Percentiles rank a stretch among this genome's conserved stretches.
Evolutionary conservation across 2,888 invertebrate genomes (phyloP).

Genomic region (Homarus gammarus): DNA sequence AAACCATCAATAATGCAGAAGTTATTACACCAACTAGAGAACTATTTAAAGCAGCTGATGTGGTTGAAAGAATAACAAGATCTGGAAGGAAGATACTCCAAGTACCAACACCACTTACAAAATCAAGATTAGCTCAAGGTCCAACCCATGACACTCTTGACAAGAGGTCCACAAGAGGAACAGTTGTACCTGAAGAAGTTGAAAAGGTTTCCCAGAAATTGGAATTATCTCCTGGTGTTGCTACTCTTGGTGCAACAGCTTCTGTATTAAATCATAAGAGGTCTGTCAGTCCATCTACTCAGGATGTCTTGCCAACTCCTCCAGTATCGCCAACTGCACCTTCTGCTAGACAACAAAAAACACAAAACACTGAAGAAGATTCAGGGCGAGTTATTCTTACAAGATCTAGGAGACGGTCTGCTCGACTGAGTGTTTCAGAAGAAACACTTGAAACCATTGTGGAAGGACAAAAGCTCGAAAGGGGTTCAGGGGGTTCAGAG

Average conservation of each 20-base stretch:
- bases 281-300: neutral
- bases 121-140: conserved; percentile 5
- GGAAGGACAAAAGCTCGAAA: conserved; percentile 21
- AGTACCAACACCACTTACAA: conserved; percentile 48
- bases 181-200: conserved; percentile 10
- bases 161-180: conserved; percentile 16
- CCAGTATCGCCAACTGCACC: conserved; percentile 1
- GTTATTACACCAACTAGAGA: neutral
- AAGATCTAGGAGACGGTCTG: conserved; percentile 21
- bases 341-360: neutral
- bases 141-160: conserved; percentile 13
- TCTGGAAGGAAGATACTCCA: conserved; percentile 54
- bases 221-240: neutral
- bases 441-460: conserved; percentile 39
- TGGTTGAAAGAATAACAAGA: conserved; percentile 14
- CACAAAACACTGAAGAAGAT: neutral
- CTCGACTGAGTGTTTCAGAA: conserved; percentile 30
- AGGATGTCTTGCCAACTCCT: neutral
- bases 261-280: neutral
- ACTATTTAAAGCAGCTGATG: neutral
- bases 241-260: neutral
- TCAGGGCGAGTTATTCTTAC: neutral
- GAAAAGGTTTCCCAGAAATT: conserved; percentile 42
- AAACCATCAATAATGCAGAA: neutral
- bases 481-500: neutral